Base-by-base conservation (phyloP, 1,140 invertebrate genomes). In the Drosophila simulans region DNA sequence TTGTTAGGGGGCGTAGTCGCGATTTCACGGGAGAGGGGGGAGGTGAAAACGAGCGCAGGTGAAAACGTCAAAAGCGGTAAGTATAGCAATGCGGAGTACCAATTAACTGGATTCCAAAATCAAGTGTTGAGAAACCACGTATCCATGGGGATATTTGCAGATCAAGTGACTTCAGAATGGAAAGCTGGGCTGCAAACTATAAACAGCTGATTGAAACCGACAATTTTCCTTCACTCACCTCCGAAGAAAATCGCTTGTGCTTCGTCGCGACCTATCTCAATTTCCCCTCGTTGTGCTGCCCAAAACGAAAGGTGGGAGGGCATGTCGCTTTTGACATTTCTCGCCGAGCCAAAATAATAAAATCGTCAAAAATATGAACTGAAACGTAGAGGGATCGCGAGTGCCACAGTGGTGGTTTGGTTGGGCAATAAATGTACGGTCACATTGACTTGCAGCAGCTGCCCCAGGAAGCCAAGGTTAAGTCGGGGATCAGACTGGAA, bases 321-420 rank as follows among this genome's bases (percentile, higher is more conserved):
- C 68, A 48, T 71, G 64, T 31, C 65, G 39, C 68, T 70, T 71
- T 71, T 70, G 68, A 71, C 68, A 71, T 70, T 66, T 65, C 35
- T 12, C 39, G 22, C 17, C 17, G 20, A 4, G 34, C 34, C 12
- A 42, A 4, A 51, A 27, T 15, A 42, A 1, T 1, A 42, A 17
- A 42, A 42, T 3, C 63, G 43, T 40, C 43, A 68, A 68, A 68
- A 68, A 64, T 48, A 40, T 53, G 65, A 48, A 42, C n/a, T n/a
- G 17, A 27, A n/a, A 15, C 12, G 37, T 39, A 37, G 35, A 22
- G 17, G 42, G 42, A 22, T 65, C 27, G 45, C 37, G 35, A 69
- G 65, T 69, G 65, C 25, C 62, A 53, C 37, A 54, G 34, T 31
- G 53, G 66, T 55, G 53, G 66, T 55, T 46, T 70, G 65, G 65